phyloP scores from a whole-genome alignment of 2,797 vertebrate genomes.

The Chloroceryle inda region DNA sequence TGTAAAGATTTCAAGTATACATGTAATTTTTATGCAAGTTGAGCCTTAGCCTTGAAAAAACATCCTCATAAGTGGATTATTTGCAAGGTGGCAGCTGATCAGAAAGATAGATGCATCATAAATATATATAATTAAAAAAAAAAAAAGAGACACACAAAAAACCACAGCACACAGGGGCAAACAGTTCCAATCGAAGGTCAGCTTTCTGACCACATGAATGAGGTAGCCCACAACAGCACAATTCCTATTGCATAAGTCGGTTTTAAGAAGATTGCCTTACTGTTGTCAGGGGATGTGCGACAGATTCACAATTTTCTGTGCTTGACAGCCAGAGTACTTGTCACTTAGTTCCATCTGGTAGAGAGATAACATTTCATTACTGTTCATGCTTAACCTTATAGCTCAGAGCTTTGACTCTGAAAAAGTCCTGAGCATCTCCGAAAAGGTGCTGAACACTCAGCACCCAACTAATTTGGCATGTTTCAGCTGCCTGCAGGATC shows the following conservation, averaged over 20 bases:
- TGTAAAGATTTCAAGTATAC: conserved; percentile 69
- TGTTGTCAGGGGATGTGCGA: conserved; percentile 69
- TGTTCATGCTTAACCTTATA: conserved; percentile 67
- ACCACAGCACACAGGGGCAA: background rate
- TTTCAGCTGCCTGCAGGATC: conserved; percentile 33
- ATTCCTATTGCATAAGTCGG: conserved; percentile 33
- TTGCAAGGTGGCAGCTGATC: conserved; percentile 50
- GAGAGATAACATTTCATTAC: conserved; percentile 76
- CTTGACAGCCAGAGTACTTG: conserved; percentile 74
- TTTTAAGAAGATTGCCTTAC: conserved; percentile 56
- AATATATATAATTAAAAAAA: background rate
- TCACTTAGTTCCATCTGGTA: conserved; percentile 77
- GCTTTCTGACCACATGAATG: conserved; percentile 10
- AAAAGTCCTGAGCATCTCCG: conserved; percentile 22
- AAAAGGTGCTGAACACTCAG: conserved; percentile 39
- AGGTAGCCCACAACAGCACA: background rate
- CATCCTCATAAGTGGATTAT: conserved; percentile 51
- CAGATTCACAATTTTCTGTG: conserved; percentile 60
- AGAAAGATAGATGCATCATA: background rate
- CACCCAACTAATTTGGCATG: background rate
- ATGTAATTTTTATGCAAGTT: conserved; percentile 71
- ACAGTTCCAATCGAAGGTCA: background rate
- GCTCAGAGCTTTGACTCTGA: conserved; percentile 53
- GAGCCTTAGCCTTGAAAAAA: conserved; percentile 46
- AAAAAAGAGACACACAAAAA: background rate